Conservation (phyloP, 2,888 invertebrate species). For the Eugnorisma glareosa region DNA sequence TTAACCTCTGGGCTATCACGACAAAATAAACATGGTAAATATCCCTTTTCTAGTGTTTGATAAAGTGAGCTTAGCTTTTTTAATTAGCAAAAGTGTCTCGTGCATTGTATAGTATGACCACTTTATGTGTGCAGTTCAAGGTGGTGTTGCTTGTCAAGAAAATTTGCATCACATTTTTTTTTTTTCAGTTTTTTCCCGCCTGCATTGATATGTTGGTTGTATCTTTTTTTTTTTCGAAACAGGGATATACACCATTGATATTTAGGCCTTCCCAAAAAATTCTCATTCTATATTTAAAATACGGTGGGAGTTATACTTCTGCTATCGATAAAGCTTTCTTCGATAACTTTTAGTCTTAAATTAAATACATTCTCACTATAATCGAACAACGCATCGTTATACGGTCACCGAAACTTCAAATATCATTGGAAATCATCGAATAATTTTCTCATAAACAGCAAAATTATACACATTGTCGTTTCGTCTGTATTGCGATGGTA, state of each 20-base stretch:
- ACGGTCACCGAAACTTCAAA: conserved; percentile 54
- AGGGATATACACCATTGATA: background rate
- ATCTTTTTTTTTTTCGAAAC: background rate
- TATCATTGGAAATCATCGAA: conserved; percentile 53
- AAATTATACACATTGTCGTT: conserved; percentile 66
- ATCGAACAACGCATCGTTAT: conserved; percentile 48
- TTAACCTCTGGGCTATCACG: no score
- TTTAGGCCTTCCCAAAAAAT: background rate
- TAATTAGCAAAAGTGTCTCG: background rate
- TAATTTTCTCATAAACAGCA: conserved; percentile 69
- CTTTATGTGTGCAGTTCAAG: no score
- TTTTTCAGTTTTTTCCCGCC: no score
- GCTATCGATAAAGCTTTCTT: conserved; percentile 29
- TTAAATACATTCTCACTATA: conserved; percentile 36
- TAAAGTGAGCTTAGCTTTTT: background rate
- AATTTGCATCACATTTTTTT: no score
- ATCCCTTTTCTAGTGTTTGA: no score
- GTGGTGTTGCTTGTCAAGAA: no score
- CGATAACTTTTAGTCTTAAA: conserved; percentile 50
- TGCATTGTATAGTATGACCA: no score
- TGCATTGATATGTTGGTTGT: no score
- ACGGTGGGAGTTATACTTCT: conserved; percentile 29
- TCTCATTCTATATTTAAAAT: conserved; percentile 6
- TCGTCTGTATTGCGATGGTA: conserved; percentile 61
- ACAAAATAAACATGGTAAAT: no score